phyloP scores from a whole-genome alignment of 37 sponge, comb jelly and placozoan genomes.

The Agelas oroides region DNA sequence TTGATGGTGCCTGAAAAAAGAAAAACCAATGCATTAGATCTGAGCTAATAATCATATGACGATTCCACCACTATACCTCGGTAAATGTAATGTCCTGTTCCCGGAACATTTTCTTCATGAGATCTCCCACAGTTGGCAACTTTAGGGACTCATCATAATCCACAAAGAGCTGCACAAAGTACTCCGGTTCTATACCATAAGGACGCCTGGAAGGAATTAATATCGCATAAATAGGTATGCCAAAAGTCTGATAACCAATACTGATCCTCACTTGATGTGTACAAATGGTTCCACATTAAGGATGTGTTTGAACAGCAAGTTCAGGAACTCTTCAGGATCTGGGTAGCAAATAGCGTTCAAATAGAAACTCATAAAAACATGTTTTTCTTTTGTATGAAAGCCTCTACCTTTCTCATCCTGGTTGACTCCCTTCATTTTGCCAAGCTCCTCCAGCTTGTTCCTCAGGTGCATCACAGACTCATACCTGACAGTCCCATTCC shows the following conservation, averaged over 20 bases:
- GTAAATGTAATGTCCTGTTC: conserved; percentile 67
- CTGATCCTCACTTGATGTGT: conserved; percentile 39
- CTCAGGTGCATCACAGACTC: conserved; percentile 85
- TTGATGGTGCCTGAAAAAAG: conserved; percentile 59
- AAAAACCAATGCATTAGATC: no score
- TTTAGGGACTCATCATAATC: conserved; percentile 39
- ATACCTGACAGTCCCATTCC: conserved; percentile 67
- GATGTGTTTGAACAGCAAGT: conserved; percentile 64
- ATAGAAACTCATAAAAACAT: not conserved
- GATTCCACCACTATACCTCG: conserved; percentile 38
- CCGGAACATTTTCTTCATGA: conserved; percentile 46
- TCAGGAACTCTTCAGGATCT: conserved; percentile 96
- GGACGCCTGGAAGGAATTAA: conserved; percentile 63
- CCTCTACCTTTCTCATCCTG: conserved; percentile 85
- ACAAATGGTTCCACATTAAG: conserved; percentile 54
- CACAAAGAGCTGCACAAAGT: conserved; percentile 71
- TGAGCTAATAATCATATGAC: no score
- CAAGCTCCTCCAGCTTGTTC: conserved; percentile 57
- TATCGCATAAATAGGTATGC: not conserved
- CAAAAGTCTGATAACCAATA: not conserved
- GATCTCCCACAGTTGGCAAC: conserved; percentile 16
- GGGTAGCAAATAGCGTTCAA: not conserved
- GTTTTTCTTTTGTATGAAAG: no score
- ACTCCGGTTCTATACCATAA: conserved; percentile 71
- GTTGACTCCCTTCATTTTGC: conserved; percentile 79